Evolutionary conservation across 2,797 vertebrate genomes (phyloP), one percentile per base, ranked within the genome.

Genomic region (Neosalanx taihuensis): DNA sequence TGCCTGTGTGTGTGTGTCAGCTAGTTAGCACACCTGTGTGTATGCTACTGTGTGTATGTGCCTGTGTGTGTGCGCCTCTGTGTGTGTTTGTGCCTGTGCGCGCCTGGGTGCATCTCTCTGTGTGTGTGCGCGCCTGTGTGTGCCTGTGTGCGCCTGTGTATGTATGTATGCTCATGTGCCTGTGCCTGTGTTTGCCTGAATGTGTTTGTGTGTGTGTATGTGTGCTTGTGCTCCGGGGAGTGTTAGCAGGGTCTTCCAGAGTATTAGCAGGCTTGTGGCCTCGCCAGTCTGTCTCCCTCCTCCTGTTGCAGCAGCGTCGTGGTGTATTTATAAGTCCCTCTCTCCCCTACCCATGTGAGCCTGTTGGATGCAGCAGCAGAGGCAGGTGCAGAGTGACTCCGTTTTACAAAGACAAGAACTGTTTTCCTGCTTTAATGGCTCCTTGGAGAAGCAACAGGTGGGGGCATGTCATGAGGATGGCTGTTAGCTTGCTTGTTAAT

Each of bases 301-400:
- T 70, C 70, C 72, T 73, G 73, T 74, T 81, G 70, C 78, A 72
- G 76, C 68, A 74, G 53, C 81, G 80, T 37, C 76, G n/a, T 67
- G 29, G 64, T 69, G 69, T 85, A 85, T 89, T 90, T 78, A 86
- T 80, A 62, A 3, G 3, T 71, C 30, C 66, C 64, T 79, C 72
- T 75, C 72, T 80, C 66, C 46, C 72, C 10, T 61, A n/a, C 58
- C 69, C 64, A 59, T 67, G 74, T 49, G 60, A 62, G 72, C 69
- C 66, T 64, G 64, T 53, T 77, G 69, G 46, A 15, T 66, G 64
- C 37, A 41, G 64, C 64, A 29, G 53, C 64, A 41, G 30, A 15
- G 61, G 31, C 61, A 37, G 61, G 61, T 35, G 61, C 20, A 18
- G n/a, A 35, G 26, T 63, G 37, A 41, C 61, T 33, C 61, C 0